A percentile compares a stretch with the other conserved stretches of the same genome.
These are phyloP conservation scores for Nestor notabilis DNA, from an alignment of 2,113 vertebrate genomes.

Conservation along the genomic window DNA sequence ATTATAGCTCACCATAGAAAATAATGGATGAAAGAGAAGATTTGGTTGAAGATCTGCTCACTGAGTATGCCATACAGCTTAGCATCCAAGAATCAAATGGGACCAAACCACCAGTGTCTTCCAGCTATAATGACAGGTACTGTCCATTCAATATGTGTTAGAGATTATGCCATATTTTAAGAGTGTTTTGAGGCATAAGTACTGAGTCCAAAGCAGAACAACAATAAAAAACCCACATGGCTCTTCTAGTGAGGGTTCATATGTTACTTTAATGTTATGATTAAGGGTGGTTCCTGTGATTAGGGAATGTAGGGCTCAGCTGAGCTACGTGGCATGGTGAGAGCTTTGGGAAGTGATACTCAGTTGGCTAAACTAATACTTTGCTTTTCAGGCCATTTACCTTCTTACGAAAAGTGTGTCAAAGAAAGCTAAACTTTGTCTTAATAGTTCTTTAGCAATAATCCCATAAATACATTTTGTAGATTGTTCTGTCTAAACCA, in stretches of 20 bases:
- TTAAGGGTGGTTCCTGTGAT: not conserved
- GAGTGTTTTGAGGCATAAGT: not conserved
- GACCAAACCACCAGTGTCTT: slow-evolving; percentile 42
- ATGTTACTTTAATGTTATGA: not conserved
- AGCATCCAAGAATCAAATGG: slow-evolving; percentile 81
- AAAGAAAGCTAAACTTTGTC: not conserved
- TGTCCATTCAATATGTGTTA: not conserved
- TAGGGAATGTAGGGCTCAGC: not conserved
- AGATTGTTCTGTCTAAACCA: not conserved
- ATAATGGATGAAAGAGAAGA: slow-evolving; percentile 77
- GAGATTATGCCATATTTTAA: not conserved
- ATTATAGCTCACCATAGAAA: not conserved
- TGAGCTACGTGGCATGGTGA: not conserved
- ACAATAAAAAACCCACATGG: not conserved
- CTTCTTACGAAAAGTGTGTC: not conserved
- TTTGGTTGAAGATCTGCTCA: slow-evolving; percentile 78
- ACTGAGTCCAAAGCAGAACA: not conserved
- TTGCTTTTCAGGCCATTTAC: not conserved
- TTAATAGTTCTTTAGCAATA: not conserved
- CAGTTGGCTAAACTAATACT: not conserved
- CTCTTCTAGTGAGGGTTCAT: not conserved
- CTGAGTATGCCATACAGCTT: slow-evolving; percentile 80
- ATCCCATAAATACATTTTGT: not conserved
- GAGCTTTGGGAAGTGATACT: not conserved
- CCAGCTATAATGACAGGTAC: slow-evolving; percentile 76